Base-by-base conservation (phyloP, 2,888 invertebrate genomes). In the Panorpa germanica region DNA sequence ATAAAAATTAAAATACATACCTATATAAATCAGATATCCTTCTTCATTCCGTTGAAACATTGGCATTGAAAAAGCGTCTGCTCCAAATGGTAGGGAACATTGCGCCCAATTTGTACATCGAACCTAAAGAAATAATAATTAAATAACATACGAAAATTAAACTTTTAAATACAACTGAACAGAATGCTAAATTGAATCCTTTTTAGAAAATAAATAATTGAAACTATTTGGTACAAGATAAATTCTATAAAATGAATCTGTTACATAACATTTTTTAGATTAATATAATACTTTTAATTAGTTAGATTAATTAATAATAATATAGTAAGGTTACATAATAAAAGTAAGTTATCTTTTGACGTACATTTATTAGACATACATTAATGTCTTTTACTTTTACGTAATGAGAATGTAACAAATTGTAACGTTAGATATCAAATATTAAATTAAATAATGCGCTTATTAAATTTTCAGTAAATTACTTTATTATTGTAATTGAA, bases 11-110 rank as follows among this genome's bases (percentile, higher is more conserved):
- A 60, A 60, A 39, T 56, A 56, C 40, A 57, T 57, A 37, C 75
- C 81, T 25, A 78, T 69, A 43, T 83, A 83, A 10, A 78, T 69
- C 20, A 83, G 51, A 21, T 69, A 69, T 2, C 76, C 77, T 38
- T 78, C 73, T 36, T 76, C 74, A 28, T 71, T 70, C 41, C 71
- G 68, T 47, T 73, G 73, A 43, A 83, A 82, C n/a, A 83, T 53
- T 1, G 81, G 77, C 20, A 77, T 65, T 1, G 80, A 80, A 44
- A 77, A 81, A 2, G 74, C 76, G 50, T 81, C 78, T 35, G 70
- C 68, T 5, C 75, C 74, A 18, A 63, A 60, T 1, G 76, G 72
- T 40, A 77, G 59, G 1, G 76, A 74, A 31, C 73, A 73, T 3
- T 60, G 53, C n/a, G 59, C 58, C 85, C 83, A 85, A 50, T 85